Evolutionary conservation across 2,888 invertebrate species (phyloP).

Genomic region (Tanypteryx hageni): DNA sequence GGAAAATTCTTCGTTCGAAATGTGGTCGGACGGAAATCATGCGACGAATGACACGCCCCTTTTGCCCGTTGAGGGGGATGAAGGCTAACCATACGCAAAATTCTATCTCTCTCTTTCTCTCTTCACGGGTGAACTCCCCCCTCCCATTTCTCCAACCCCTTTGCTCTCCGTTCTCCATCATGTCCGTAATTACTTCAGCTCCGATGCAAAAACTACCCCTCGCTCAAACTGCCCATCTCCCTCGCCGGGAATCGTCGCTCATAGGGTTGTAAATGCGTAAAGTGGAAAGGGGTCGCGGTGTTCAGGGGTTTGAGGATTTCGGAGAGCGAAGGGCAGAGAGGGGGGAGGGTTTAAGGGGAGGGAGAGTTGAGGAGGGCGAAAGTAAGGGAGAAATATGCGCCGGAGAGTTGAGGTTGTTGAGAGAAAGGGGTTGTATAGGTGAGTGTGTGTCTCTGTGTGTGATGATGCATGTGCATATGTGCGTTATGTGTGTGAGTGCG

Average conservation of each 20-base stretch:
- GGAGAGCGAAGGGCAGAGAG: not conserved
- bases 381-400: no score
- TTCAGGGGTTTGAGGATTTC: not conserved
- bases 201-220: not conserved
- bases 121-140: not conserved
- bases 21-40: not conserved
- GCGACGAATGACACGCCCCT: not conserved
- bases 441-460: no score
- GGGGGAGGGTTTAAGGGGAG: not conserved
- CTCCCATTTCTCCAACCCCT: not conserved
- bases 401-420: not conserved
- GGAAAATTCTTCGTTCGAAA: not conserved
- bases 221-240: not conserved
- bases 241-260: not conserved
- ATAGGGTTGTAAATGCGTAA: not conserved
- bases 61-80: not conserved
- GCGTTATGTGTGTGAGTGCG: no score
- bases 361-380: not conserved
- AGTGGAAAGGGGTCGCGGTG: not conserved
- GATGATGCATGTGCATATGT: no score
- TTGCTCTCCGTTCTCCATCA: not conserved
- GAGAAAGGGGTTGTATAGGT: not conserved
- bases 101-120: no score
- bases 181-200: conserved; percentile 6
- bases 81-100: not conserved